phyloP scores from a whole-genome alignment of 2,113 vertebrate genomes.

The Atherinomorus stipes region DNA sequence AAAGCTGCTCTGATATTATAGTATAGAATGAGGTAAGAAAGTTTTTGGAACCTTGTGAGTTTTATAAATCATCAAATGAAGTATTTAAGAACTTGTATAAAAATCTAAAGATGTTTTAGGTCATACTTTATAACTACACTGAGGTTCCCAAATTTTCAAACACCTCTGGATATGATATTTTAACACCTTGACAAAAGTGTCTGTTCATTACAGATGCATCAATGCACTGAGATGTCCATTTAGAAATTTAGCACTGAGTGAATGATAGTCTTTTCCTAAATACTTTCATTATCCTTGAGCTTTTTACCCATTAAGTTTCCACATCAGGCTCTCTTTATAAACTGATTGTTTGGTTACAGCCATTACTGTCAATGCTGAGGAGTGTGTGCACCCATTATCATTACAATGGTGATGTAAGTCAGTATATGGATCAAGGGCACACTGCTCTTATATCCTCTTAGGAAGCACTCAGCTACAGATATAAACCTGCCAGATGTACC shows the following conservation, averaged over 20 bases:
- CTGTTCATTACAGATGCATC: constrained; percentile 23
- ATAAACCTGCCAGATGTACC: constrained; percentile 14
- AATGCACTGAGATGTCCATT: constrained; percentile 19
- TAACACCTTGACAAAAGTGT: constrained; percentile 34
- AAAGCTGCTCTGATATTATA: too few species aligned
- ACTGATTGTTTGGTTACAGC: constrained; percentile 17
- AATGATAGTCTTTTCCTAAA: constrained; percentile 8
- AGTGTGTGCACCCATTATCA: constrained; percentile 21
- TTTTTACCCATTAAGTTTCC: constrained; percentile 39
- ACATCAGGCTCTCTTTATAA: constrained; percentile 13
- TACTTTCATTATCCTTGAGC: constrained; percentile 26
- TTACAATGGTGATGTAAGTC: constrained; percentile 31
- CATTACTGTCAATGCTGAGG: constrained; percentile 4
- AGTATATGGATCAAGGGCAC: constrained; percentile 33
- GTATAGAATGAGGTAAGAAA: too few species aligned
- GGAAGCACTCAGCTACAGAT: constrained; percentile 47
- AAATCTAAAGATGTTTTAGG: background rate
- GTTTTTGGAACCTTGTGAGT: too few species aligned
- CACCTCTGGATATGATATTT: background rate
- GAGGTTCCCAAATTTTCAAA: background rate
- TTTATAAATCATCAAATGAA: too few species aligned
- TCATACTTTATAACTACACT: background rate
- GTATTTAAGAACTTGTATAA: background rate
- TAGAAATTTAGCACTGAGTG: constrained; percentile 33
- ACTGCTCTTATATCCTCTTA: constrained; percentile 58